A percentile compares a stretch with the other conserved stretches of the same genome.
These are phyloP conservation scores for Gorilla gorilla DNA, from an alignment of 2,113 vertebrate genomes.

Conservation along the genomic window DNA sequence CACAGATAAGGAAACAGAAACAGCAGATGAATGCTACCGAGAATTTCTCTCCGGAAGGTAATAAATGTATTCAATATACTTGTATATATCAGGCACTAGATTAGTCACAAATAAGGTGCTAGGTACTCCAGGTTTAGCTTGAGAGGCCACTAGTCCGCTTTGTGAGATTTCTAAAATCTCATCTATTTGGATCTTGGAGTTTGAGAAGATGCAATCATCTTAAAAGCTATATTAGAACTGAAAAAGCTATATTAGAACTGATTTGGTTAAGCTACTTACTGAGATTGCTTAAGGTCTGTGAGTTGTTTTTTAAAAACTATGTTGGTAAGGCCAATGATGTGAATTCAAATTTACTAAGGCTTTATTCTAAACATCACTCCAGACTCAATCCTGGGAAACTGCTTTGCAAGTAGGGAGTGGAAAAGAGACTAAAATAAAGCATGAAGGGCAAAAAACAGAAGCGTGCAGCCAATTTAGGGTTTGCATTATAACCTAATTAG, in stretches of 20 bases:
- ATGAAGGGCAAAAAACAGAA: neutral
- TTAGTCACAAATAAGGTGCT: conserved; percentile 1
- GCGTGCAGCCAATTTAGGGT: neutral
- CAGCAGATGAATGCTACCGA: neutral
- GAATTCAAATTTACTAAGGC: conserved; percentile 1
- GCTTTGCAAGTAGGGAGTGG: neutral
- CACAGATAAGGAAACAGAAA: conserved; percentile 19
- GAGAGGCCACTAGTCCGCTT: neutral
- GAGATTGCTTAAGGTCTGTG: neutral
- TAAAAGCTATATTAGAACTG: neutral
- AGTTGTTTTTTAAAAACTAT: neutral
- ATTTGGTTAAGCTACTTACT: neutral
- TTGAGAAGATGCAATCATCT: conserved; percentile 22
- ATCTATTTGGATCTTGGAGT: neutral
- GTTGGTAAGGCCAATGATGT: neutral
- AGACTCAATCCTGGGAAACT: neutral
- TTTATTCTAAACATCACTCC: neutral
- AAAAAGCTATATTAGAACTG: neutral
- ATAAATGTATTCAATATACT: neutral
- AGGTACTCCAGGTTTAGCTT: neutral
- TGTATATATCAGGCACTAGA: neutral
- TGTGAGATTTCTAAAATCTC: neutral
- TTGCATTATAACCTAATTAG: neutral
- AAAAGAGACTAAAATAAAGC: neutral
- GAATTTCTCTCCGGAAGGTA: neutral